Evolutionary conservation across 2,797 vertebrate genomes (phyloP).

Genomic region (Silurus lanzhouensis): DNA sequence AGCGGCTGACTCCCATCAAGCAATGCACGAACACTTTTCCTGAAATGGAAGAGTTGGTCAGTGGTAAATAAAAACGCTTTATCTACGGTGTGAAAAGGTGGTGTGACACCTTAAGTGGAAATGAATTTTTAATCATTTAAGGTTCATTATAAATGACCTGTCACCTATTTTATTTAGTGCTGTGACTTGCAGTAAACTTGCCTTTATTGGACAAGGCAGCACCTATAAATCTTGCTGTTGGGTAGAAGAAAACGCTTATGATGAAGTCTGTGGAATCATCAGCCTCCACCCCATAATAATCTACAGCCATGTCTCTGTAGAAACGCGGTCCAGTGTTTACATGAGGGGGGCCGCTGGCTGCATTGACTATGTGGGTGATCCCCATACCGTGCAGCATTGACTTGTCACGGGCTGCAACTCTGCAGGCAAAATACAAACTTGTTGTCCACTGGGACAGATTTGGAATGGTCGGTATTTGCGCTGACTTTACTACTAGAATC

Average conservation of each 20-base stretch:
- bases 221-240: conserved; percentile 81
- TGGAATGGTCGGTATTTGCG: neutral
- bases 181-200: conserved; percentile 61
- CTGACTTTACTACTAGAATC: neutral
- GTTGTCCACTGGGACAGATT: neutral
- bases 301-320: conserved; percentile 82
- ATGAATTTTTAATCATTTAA: neutral
- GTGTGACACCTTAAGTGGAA: neutral
- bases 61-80: neutral
- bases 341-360: conserved; percentile 75
- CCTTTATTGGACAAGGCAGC: conserved; percentile 80
- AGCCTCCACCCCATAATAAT: conserved; percentile 89
- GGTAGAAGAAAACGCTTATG: conserved; percentile 85
- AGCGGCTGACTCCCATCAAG: conserved; percentile 90
- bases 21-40: conserved; percentile 90
- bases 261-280: conserved; percentile 85
- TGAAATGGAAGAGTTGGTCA: conserved; percentile 58
- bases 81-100: neutral
- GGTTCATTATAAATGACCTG: neutral
- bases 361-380: conserved; percentile 88
- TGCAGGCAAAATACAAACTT: conserved; percentile 57
- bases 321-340: conserved; percentile 83
- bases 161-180: neutral
- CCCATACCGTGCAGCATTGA: conserved; percentile 76
- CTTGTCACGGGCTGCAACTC: conserved; percentile 82